Conservation (phyloP, 1,140 invertebrate genomes). For the Solenopsis fugax region DNA sequence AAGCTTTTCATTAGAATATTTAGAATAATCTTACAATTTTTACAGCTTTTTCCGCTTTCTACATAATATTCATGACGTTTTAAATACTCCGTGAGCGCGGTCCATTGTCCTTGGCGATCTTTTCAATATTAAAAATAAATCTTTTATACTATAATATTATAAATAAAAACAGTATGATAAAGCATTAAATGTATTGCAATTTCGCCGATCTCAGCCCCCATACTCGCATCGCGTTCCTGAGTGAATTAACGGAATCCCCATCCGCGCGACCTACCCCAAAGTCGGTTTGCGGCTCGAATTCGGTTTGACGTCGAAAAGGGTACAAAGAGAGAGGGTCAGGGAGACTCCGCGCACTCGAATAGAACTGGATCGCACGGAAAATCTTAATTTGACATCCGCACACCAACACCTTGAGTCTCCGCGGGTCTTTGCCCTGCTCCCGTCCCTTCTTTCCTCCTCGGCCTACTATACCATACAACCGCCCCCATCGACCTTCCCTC, state of each 20-base stretch:
- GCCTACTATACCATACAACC: conserved; percentile 14
- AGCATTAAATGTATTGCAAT: neutral
- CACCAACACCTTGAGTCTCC: conserved; percentile 22
- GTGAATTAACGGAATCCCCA: neutral
- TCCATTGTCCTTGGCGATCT: neutral
- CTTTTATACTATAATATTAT: neutral
- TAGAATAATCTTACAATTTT: neutral
- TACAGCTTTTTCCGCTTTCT: neutral
- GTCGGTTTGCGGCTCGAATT: conserved; percentile 23
- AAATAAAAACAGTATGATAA: neutral
- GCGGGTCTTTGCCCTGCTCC: conserved; percentile 1
- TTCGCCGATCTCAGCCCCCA: neutral
- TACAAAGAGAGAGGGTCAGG: conserved; percentile 20
- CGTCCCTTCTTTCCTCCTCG: conserved; percentile 41
- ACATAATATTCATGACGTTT: neutral
- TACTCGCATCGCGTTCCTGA: neutral
- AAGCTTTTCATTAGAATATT: neutral
- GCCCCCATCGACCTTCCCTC: conserved; percentile 34
- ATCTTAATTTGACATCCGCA: conserved; percentile 65
- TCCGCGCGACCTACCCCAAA: conserved; percentile 34
- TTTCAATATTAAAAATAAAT: conserved; percentile 5
- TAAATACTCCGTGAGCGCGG: neutral
- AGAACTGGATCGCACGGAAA: conserved; percentile 22
- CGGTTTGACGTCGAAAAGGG: conserved; percentile 21
- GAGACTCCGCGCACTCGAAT: conserved; percentile 17